Evolutionary conservation across 2,797 vertebrate genomes (phyloP), one percentile per base, ranked within the genome.

Genomic region (Myripristis jacobus): DNA sequence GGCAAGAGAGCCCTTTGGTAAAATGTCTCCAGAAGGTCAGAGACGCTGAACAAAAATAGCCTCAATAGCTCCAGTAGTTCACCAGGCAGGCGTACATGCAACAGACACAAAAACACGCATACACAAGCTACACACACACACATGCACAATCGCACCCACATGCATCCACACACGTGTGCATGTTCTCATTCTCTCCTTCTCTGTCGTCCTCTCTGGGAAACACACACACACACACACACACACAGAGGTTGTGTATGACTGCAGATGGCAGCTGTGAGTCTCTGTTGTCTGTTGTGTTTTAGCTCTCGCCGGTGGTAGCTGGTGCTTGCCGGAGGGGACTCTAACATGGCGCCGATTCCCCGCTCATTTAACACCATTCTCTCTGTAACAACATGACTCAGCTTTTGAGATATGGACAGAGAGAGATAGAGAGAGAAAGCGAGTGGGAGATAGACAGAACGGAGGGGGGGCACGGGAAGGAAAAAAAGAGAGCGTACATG

Each of bases 11-110:
- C 83, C 86, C 88, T 90, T 91, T 88, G 85, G 87, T 84, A 68
- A 91, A 91, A 91, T 89, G 89, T 91, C 87, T 91, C 79, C 69
- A 78, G 87, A 92, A 91, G 92, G 90, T 91, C 91, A 92, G 48
- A 64, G 65, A 87, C 63, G 64, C 80, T 80, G 77, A 66, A 57
- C 47, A 80, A 73, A 83, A 88, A 89, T 59, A 77, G 73, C 73
- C 81, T 73, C 70, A 65, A 73, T 78, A 69, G 65, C 82, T 82
- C 74, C 43, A 43, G 75, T 75, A 74, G 80, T 87, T 89, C 82
- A 85, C 64, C 44, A 34, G 43, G 61, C 70, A 68, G 66, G 52
- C 60, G 64, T 22, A 67, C 75, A 56, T 60, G 12, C 66, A n/a
- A n/a, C n/a, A n/a, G n/a, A 22, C 52, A 34, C 62, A 10, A 60